Evolutionary conservation across 1,140 invertebrate genomes (phyloP), one percentile per base, ranked within the genome.

Genomic region (Cydia splendana): DNA sequence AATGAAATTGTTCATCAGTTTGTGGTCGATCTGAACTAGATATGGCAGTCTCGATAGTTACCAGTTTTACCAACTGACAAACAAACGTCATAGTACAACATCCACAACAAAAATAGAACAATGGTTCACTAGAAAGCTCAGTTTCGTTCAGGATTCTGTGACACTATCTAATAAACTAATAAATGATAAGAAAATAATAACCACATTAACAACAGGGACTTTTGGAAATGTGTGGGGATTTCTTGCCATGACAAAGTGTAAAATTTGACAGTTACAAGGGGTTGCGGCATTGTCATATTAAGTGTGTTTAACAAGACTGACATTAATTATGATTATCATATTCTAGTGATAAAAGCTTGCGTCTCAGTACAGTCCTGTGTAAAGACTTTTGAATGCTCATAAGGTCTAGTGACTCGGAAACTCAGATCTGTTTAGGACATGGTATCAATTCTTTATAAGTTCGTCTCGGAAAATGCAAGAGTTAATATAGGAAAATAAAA

Each of bases 131-230:
- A 83, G 79, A 82, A 83, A 83, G 84, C 84, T 90, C 91, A 91
- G 90, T 90, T 86, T 89, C 89, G 85, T 87, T 88, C 90, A 91
- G 89, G 89, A 87, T 84, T 82, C 57, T 91, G 87, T 90, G 91
- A 87, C 65, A 75, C 88, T 90, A 90, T 91, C 91, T 91, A 93
- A 88, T 84, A 87, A 84, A 85, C 85, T 90, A 91, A 78, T 84
- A 79, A 78, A 80, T 45, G 75, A 78, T 9, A 75, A 15, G 24
- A 57, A 75, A 65, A 75, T 75, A 78, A 71, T 75, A 65, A 74
- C 38, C 75, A 80, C 75, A 76, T 62, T 24, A 62, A 80, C 76
- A 78, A 81, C 28, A 76, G 75, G 76, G 74, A 15, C 34, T 53
- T 42, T 71, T 71, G 77, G 75, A 69, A 57, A 57, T 79, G 79